Percentiles rank a stretch among this genome's conserved stretches.
These are phyloP conservation scores for Aldabrachelys gigantea DNA, from an alignment of 2,113 vertebrate genomes.

Conservation along the genomic window DNA sequence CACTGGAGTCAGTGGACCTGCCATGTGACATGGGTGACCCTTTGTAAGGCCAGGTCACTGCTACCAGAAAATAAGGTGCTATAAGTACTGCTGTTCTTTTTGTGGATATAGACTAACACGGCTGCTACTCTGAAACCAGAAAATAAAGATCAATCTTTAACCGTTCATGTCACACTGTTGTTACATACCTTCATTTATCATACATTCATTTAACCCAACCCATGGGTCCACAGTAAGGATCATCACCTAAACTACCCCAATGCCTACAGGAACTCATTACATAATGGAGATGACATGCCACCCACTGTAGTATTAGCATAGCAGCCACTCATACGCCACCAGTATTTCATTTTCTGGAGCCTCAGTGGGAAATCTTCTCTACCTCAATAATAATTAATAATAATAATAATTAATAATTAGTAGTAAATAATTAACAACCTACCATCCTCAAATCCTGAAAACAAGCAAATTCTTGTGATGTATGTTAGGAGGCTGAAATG, in stretches of 20 bases:
- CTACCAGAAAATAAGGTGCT: not conserved
- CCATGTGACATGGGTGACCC: not conserved
- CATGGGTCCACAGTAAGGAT: accelerated
- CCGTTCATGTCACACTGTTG: not conserved
- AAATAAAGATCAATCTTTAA: not conserved
- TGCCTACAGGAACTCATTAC: not conserved
- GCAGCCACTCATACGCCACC: not conserved
- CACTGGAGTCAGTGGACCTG: not conserved
- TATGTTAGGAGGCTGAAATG: not conserved
- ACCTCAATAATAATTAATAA: too few species aligned
- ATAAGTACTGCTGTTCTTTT: too few species aligned
- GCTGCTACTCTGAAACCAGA: not conserved
- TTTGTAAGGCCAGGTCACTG: not conserved
- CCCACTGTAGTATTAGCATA: not conserved
- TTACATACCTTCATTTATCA: not conserved
- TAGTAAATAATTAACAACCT: not conserved
- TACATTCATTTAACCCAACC: not conserved
- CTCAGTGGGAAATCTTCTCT: not conserved
- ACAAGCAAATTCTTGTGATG: not conserved
- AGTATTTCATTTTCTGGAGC: not conserved
- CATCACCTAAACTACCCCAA: accelerated
- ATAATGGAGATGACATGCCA: not conserved
- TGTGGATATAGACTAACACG: too few species aligned
- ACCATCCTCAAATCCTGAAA: not conserved
- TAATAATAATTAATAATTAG: too few species aligned